These are phyloP conservation scores for Pionites leucogaster DNA, from an alignment of 2,113 vertebrate genomes.

Conservation along the genomic window DNA sequence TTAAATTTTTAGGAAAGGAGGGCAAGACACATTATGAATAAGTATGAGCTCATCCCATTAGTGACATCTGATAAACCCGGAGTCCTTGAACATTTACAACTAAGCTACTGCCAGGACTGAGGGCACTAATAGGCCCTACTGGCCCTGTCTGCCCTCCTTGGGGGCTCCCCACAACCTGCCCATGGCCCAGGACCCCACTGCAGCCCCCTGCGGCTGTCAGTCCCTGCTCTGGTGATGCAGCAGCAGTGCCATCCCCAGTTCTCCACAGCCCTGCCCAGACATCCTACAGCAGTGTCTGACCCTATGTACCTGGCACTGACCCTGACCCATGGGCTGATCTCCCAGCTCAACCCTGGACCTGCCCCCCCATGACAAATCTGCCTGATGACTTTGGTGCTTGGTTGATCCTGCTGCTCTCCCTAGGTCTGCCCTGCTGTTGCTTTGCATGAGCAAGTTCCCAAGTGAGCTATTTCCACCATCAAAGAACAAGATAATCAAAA, in stretches of 20 bases:
- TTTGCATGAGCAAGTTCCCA: background rate
- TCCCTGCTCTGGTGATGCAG: rapidly evolving
- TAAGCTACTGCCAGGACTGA: background rate
- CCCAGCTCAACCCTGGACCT: background rate
- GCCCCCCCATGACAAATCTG: background rate
- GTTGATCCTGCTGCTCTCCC: background rate
- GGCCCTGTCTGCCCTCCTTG: background rate
- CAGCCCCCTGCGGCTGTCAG: background rate
- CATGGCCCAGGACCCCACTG: background rate
- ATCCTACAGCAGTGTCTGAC: background rate
- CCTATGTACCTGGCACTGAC: background rate
- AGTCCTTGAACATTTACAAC: background rate
- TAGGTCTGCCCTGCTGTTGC: background rate
- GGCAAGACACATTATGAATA: background rate
- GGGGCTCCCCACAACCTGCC: rapidly evolving
- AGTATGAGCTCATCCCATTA: background rate
- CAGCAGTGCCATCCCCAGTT: background rate
- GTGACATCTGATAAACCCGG: background rate
- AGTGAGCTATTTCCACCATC: background rate
- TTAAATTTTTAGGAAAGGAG: background rate
- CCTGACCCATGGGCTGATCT: background rate
- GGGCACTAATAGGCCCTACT: background rate
- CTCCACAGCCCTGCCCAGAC: background rate
- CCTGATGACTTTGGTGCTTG: background rate
- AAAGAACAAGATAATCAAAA: background rate